Evolutionary conservation across 2,797 vertebrate genomes (phyloP), one percentile per base, ranked within the genome.

Genomic region (Karalla daura): DNA sequence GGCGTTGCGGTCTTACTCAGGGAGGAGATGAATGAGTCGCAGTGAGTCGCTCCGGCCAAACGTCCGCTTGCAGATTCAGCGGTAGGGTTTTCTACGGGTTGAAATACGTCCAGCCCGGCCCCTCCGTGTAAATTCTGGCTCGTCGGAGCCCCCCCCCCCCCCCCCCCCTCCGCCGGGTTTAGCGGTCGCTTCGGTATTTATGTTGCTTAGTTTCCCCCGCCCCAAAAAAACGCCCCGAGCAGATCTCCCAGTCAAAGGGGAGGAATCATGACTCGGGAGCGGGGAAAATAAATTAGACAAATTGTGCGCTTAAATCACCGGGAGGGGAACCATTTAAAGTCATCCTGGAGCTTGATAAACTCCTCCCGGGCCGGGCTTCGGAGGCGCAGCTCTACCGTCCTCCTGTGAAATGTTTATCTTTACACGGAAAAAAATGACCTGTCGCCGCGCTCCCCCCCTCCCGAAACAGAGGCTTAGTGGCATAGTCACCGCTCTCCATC

Each of bases 231-330:
- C 36, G 39, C 47, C 28, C 24, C 18, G 27, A 35, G 33, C 17
- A 30, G 27, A 56, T 43, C 28, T 67, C 23, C 6, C 46, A 45
- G 40, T 50, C 63, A 28, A 50, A 50, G 28, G 63, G 39, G 18
- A 71, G 18, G 33, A 70, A 35, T 62, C 17, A 39, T 53, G 52
- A 20, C 53, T 12, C 20, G 2, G 20, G n/a, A n/a, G 30, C 39
- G 35, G 6, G 40, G 24, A 17, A 51, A 47, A 72, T 44, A 41
- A 70, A 78, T 68, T 46, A 39, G 13, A 54, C 25, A 65, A 76
- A 55, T 33, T 3, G 43, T 33, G 32, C 21, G n/a, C 69, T 69
- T 52, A 59, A 74, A 46, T 86, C 83, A 76, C 47, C 33, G 45
- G n/a, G n/a, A 51, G 65, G 47, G 25, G 44, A 32, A 21, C n/a